Conservation (phyloP, 2,888 invertebrate species). For the Protophormia terraenovae region DNA sequence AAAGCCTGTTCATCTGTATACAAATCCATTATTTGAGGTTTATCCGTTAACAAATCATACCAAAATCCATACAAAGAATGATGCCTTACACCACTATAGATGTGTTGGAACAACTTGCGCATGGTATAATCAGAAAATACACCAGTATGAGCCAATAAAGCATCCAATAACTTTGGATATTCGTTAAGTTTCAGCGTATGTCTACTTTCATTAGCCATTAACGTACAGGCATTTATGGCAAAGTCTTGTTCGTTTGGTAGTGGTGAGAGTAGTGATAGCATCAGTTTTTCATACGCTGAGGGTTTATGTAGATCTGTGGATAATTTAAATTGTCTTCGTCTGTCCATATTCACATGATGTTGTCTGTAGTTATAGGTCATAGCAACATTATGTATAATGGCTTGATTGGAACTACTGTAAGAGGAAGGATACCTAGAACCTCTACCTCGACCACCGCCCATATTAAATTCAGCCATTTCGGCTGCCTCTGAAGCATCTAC, state of each 20-base stretch:
- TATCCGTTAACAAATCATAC: conserved; percentile 84
- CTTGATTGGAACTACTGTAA: conserved; percentile 71
- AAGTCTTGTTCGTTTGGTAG: conserved; percentile 99
- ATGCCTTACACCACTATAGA: conserved; percentile 85
- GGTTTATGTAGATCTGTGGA: conserved; percentile 86
- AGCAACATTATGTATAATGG: conserved; percentile 82
- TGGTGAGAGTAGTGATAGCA: conserved; percentile 96
- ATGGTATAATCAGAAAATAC: conserved; percentile 91
- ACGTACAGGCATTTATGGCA: conserved; percentile 97
- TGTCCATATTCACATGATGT: conserved; percentile 86
- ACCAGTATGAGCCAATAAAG: conserved; percentile 95
- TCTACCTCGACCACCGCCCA: conserved; percentile 79
- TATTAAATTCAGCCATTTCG: conserved; percentile 82
- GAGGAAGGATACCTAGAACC: conserved; percentile 87
- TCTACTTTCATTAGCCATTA: conserved; percentile 96
- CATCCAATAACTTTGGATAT: conserved; percentile 92
- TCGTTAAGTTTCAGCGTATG: conserved; percentile 92
- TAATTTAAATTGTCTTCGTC: conserved; percentile 85
- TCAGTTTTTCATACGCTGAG: conserved; percentile 92
- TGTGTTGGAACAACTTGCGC: conserved; percentile 86
- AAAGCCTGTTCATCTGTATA: conserved; percentile 77
- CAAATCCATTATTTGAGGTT: conserved; percentile 79
- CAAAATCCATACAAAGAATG: conserved; percentile 89
- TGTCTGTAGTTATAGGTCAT: conserved; percentile 90
- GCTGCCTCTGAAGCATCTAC: conserved; percentile 84